phyloP scores from a whole-genome alignment of 2,797 vertebrate genomes.

The Xenops minutus region DNA sequence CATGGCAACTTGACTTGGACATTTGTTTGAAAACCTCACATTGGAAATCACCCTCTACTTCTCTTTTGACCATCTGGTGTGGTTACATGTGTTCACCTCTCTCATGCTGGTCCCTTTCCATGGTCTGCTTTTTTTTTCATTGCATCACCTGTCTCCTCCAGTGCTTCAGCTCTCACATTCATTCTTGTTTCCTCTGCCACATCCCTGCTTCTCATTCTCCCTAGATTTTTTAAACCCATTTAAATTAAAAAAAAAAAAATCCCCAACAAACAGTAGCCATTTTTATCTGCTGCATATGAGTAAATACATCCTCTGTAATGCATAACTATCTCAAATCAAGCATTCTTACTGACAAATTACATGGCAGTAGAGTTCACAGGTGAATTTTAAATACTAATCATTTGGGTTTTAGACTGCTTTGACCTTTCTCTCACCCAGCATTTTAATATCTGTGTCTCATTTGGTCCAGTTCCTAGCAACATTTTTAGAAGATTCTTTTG shows the following conservation, averaged over 20 bases:
- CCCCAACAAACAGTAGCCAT: not conserved
- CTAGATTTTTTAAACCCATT: not conserved
- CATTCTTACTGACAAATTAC: not conserved
- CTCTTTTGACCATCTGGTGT: not conserved
- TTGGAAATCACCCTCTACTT: not conserved
- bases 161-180: not conserved
- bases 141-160: not conserved
- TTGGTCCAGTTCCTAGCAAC: not conserved
- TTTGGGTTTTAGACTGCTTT: not conserved
- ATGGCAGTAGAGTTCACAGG: not conserved
- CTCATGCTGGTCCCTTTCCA: not conserved
- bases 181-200: not conserved
- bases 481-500: not conserved
- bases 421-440: not conserved
- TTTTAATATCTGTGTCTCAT: not conserved
- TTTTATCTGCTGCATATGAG: not conserved
- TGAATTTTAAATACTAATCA: not conserved
- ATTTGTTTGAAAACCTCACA: not conserved
- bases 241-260: not conserved
- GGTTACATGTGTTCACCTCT: not conserved
- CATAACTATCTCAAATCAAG: not conserved
- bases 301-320: not conserved
- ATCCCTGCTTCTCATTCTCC: fast-evolving
- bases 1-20: not conserved
- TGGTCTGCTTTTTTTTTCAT: not conserved